A percentile compares a stretch with the other conserved stretches of the same genome.
phyloP scores from a whole-genome alignment of 2,888 invertebrate species.

The Coelopa pilipes region DNA sequence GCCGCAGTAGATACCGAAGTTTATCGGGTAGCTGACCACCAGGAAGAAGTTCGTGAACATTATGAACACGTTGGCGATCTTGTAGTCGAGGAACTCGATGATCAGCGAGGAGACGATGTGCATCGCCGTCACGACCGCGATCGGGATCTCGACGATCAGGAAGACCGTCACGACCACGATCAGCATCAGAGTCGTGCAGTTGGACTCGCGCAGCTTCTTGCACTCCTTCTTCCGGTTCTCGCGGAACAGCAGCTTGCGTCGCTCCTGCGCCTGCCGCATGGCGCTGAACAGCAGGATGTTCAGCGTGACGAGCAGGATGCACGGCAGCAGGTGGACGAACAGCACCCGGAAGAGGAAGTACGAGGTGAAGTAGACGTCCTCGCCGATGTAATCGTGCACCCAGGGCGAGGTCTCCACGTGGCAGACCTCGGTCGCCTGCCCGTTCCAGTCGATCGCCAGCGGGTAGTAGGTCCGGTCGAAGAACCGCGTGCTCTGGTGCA shows the following conservation, averaged over 20 bases:
- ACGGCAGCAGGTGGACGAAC: conserved; percentile 92
- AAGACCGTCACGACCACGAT: conserved; percentile 89
- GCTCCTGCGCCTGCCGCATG: conserved; percentile 83
- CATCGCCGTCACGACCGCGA: conserved; percentile 83
- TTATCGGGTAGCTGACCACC: conserved; percentile 89
- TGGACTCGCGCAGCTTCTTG: conserved; percentile 77
- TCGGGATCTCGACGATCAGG: conserved; percentile 83
- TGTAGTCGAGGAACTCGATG: conserved; percentile 79
- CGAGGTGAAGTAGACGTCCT: conserved; percentile 82
- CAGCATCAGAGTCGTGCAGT: conserved; percentile 88
- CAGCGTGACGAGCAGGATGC: conserved; percentile 86
- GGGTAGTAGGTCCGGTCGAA: conserved; percentile 77
- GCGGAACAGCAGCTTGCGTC: conserved; percentile 80
- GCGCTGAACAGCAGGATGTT: conserved; percentile 89
- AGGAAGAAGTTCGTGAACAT: conserved; percentile 91
- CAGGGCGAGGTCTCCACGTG: conserved; percentile 74
- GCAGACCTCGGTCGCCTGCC: conserved; percentile 76
- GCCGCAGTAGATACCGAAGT: conserved; percentile 95
- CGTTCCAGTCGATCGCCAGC: conserved; percentile 76
- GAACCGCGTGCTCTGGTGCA: conserved; percentile 86
- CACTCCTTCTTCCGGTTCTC: conserved; percentile 84
- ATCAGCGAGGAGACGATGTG: conserved; percentile 84
- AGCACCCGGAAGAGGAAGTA: conserved; percentile 88
- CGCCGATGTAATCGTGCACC: conserved; percentile 75
- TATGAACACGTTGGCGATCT: conserved; percentile 81